phyloP scores from a whole-genome alignment of 1,140 invertebrate genomes.

The Andrena cerasifolii region DNA sequence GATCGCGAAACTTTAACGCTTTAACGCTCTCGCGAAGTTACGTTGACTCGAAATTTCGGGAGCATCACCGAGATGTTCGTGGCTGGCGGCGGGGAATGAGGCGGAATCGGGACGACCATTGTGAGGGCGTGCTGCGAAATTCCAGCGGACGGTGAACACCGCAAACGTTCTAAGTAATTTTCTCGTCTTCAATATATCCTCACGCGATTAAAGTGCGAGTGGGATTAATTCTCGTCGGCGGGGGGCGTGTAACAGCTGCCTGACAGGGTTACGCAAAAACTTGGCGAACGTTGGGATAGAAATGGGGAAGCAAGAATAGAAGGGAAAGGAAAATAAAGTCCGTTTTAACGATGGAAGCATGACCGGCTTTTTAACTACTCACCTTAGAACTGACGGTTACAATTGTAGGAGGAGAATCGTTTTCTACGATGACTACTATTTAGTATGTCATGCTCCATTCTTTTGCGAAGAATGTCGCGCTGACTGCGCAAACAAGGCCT shows the following conservation, averaged over 20 bases:
- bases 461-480: conserved; percentile 43
- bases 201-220: background rate
- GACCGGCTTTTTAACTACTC: no score
- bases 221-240: background rate
- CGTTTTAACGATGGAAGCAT: no score
- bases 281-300: background rate
- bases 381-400: background rate
- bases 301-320: background rate
- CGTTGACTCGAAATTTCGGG: conserved; percentile 25
- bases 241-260: background rate
- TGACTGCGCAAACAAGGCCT: conserved; percentile 32
- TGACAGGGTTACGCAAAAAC: no score
- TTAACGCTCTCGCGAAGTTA: conserved; percentile 21
- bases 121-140: background rate
- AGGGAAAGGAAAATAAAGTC: no score
- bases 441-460: conserved; percentile 34
- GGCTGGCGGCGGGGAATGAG: background rate
- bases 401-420: conserved; percentile 1
- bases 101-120: background rate
- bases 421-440: conserved; percentile 20
- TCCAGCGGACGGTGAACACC: background rate
- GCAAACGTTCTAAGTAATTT: conserved; percentile 28
- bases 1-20: conserved; percentile 29
- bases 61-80: background rate
- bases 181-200: background rate